Evolutionary conservation across 2,888 invertebrate genomes (phyloP).

Genomic region (Tuta absoluta): DNA sequence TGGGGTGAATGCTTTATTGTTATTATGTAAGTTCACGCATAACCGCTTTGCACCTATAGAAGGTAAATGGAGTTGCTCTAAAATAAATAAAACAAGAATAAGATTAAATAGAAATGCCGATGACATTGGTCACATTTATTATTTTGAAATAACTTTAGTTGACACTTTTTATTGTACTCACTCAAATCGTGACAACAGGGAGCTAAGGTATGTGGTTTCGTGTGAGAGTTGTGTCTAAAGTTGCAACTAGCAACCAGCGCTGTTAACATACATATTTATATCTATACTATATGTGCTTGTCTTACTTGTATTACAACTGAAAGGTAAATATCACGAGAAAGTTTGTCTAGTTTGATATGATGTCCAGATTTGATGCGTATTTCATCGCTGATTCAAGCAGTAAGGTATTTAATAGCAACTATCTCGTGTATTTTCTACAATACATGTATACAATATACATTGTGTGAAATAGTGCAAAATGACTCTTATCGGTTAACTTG

Average conservation of each 20-base stretch:
- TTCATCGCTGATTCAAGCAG: too few relatives aligned
- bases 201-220: conserved; percentile 70
- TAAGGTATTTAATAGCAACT: too few relatives aligned
- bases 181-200: conserved; percentile 66
- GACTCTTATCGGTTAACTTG: too few relatives aligned
- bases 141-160: conserved; percentile 43
- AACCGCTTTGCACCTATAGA: not conserved
- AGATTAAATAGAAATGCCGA: not conserved
- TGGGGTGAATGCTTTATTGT: not conserved
- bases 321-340: too few relatives aligned
- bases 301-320: not conserved
- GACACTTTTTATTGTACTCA: conserved; percentile 49
- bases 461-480: too few relatives aligned
- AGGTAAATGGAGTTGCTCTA: not conserved
- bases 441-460: too few relatives aligned
- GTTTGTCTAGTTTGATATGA: too few relatives aligned
- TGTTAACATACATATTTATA: not conserved
- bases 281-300: not conserved
- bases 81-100: not conserved
- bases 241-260: not conserved
- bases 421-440: too few relatives aligned
- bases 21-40: not conserved
- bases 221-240: not conserved
- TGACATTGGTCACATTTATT: not conserved
- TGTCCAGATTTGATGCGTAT: too few relatives aligned